Base-by-base conservation (phyloP, 2,797 vertebrate species). In the Psittacula derbiana region DNA sequence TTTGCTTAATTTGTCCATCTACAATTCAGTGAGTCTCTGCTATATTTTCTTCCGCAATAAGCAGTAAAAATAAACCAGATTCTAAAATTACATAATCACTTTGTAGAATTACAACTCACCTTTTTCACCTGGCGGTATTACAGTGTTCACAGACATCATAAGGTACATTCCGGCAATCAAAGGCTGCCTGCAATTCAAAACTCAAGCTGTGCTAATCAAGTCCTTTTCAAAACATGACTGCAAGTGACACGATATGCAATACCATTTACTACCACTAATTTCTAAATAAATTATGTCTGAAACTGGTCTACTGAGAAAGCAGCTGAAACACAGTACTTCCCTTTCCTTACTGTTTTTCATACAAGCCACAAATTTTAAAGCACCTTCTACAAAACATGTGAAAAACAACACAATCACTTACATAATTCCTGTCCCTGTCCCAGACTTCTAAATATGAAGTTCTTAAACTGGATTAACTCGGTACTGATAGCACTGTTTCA, bases 81-180 rank as follows among this genome's bases (percentile, higher is more conserved):
- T 30, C 12, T 36, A 24, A 79, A 72, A 92, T 86, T n/a, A 81
- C 3, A 44, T 8, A 62, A 71, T 21, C 16, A 38, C 25, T 93
- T 91, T 14, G 16, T n/a, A 52, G 31, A 86, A 36, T 16, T 66
- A 72, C 8, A 8, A 93, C 96, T 95, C 93, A 99, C 99, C 99
- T 98, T 96, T 99, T 82, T 99, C 98, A 40, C 99, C 99, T 64
- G 99, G 98, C 74, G 98, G 98, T 96, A 99, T 99, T 50, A 99
- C 97, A 4, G 99, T 98, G 93, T 99, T 98, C 93, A 98, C 95
- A 85, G 99, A 99, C 99, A 99, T 99, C 97, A 99, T 98, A 92
- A 99, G 98, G 97, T 99, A 99, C 86, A 99, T 99, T 92, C 99
- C 99, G 81, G 99, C 99, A 97, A 99, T 98, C 97, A 99, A 98